Base-by-base conservation (phyloP, 2,113 vertebrate genomes). In the Podarcis raffonei region DNA sequence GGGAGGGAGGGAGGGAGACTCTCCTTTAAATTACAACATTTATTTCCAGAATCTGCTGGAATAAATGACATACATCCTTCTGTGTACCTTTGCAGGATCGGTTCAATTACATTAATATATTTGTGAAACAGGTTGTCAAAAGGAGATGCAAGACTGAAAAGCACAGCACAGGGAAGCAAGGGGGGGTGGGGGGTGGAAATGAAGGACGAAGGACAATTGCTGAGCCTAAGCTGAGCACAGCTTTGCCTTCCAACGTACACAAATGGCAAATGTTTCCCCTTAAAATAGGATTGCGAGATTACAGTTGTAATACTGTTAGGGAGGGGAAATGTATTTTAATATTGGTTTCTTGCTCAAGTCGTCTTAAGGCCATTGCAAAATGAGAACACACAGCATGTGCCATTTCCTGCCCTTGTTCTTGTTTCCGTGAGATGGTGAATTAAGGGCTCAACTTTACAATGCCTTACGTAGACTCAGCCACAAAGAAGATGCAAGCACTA, bases 361-460 rank as follows among this genome's bases (percentile, higher is more conserved):
- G 53, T 81, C 35, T 86, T 85, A 53, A 65, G 35, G 25, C 39
- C 42, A 15, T 23, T 74, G 91, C 74, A 88, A 89, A 94, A 62
- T 0, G 15, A 89, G 86, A 71, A 77, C 16, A 77, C 20, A 42
- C 15, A 42, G 72, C 3, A 30, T 27, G 39, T 42, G 77, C 35
- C 30, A 71, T 83, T 89, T 83, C 86, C 89, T 72, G 35, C 25
- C 37, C 53, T 81, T 83, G 23, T 75, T 89, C 84, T 87, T 62
- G 53, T 91, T 90, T 89, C 88, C 59, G 79, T 62, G 81, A 16
- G 48, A 22, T 66, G 0, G 0, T 30, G 32, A 82, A 86, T 20
- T n/a, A 84, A 76, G 1, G 3, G 48, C 71, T 48, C 57, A 81
- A 69, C 48, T 30, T 74, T 2, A 79, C 1, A 88, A 82, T 84